Conservation (phyloP, 2,113 vertebrate genomes). For the Lophius piscatorius region DNA sequence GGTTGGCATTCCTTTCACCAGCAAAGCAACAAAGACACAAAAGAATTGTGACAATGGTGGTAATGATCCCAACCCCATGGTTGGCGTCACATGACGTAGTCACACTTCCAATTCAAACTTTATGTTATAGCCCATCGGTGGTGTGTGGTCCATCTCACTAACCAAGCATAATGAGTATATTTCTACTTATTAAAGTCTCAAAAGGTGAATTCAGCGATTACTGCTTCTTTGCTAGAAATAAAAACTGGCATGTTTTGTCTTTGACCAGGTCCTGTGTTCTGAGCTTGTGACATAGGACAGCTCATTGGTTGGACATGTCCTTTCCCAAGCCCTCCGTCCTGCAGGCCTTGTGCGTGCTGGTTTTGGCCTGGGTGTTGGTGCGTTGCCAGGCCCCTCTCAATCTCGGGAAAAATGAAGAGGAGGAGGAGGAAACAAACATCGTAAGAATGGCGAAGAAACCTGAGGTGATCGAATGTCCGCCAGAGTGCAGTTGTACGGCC, state of each 20-base stretch:
- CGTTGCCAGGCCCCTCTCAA: slow-evolving; percentile 62
- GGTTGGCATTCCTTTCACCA: too few relatives aligned
- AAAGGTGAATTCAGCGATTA: too few relatives aligned
- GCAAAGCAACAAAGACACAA: too few relatives aligned
- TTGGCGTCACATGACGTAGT: too few relatives aligned
- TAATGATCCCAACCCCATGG: too few relatives aligned
- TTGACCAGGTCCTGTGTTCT: background rate
- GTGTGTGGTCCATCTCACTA: too few relatives aligned
- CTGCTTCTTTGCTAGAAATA: slow-evolving; percentile 5
- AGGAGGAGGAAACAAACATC: slow-evolving; percentile 57
- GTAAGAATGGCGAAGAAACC: slow-evolving; percentile 2
- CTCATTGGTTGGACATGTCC: slow-evolving; percentile 46
- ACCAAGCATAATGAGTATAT: too few relatives aligned
- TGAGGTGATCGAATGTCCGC: slow-evolving; percentile 76
- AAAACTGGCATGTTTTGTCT: slow-evolving; percentile 4
- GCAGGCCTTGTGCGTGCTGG: slow-evolving; percentile 72
- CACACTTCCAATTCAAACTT: too few relatives aligned
- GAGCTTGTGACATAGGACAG: slow-evolving; percentile 45
- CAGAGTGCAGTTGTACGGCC: slow-evolving; percentile 86
- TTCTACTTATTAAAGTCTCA: too few relatives aligned
- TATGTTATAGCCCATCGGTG: too few relatives aligned
- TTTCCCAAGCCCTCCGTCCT: slow-evolving; percentile 61
- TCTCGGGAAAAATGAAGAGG: slow-evolving; percentile 52
- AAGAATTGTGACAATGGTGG: too few relatives aligned
- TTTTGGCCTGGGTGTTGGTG: slow-evolving; percentile 71